phyloP scores from a whole-genome alignment of 2,888 invertebrate genomes.

The Folsomia candida region DNA sequence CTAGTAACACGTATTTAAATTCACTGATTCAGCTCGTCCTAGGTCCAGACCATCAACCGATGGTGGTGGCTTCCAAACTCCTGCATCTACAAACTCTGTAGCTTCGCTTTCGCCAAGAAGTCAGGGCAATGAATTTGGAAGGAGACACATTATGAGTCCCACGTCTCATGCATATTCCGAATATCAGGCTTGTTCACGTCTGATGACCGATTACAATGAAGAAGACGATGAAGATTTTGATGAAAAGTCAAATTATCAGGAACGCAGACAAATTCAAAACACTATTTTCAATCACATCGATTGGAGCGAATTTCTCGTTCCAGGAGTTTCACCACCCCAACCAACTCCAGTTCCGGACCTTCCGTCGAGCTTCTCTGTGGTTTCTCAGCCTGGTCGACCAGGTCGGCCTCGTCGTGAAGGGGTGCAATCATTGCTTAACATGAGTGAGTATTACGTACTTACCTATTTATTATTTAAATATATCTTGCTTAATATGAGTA shows the following conservation, averaged over 20 bases:
- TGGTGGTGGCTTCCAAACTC: not conserved
- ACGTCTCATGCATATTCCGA: too few relatives aligned
- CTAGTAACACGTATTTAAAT: too few relatives aligned
- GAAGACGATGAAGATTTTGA: too few relatives aligned
- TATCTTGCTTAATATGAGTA: too few relatives aligned
- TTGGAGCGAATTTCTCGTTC: conserved; percentile 49
- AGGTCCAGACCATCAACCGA: not conserved
- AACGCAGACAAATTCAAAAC: conserved; percentile 26
- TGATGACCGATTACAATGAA: too few relatives aligned
- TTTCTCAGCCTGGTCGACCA: not conserved
- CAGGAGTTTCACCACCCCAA: conserved; percentile 45
- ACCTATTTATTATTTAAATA: too few relatives aligned
- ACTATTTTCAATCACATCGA: conserved; percentile 49
- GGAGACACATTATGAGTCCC: too few relatives aligned
- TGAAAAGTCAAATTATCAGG: not conserved
- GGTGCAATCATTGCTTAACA: conserved; percentile 18
- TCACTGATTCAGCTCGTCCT: not conserved
- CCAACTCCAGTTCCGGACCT: conserved; percentile 37
- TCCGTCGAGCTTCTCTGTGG: conserved; percentile 19
- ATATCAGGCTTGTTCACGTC: not conserved
- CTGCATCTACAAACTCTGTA: not conserved
- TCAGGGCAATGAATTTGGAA: too few relatives aligned
- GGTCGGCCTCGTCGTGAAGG: not conserved
- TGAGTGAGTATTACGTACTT: conserved; percentile 15
- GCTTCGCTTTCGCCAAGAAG: not conserved